These are phyloP conservation scores for Masticophis lateralis DNA, from an alignment of 2,797 vertebrate genomes.

Conservation along the genomic window DNA sequence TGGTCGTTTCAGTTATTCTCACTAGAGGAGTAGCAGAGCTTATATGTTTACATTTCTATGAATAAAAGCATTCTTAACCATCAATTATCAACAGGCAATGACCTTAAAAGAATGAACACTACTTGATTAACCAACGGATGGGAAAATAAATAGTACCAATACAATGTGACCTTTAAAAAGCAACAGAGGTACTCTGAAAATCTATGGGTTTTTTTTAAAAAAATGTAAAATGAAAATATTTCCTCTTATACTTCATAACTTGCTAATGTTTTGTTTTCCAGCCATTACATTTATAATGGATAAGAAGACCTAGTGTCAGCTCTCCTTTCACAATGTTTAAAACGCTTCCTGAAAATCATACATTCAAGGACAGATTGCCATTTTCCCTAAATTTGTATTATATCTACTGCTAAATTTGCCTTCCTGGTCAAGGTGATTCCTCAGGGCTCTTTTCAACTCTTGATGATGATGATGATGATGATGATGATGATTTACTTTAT, in stretches of 20 bases:
- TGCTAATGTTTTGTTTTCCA: neutral
- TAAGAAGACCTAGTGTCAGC: neutral
- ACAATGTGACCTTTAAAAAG: conserved; percentile 62
- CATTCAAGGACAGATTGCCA: neutral
- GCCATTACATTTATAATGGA: neutral
- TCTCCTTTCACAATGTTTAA: neutral
- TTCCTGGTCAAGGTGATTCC: neutral
- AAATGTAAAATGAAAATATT: neutral
- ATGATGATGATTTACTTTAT: too few relatives aligned
- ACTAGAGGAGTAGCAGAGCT: neutral
- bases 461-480: too few relatives aligned
- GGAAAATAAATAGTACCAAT: conserved; percentile 49
- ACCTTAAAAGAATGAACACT: conserved; percentile 37
- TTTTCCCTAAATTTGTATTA: neutral
- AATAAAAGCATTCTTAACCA: neutral
- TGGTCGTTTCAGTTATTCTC: neutral
- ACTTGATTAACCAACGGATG: conserved; percentile 50
- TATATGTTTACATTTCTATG: neutral
- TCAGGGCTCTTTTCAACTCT: neutral
- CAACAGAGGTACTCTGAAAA: conserved; percentile 24
- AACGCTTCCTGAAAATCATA: neutral
- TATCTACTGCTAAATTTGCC: neutral
- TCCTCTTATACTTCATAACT: neutral
- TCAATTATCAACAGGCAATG: neutral
- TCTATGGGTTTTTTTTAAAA: conserved; percentile 3